A percentile compares a stretch with the other conserved stretches of the same genome.
Conservation (phyloP, 2,888 invertebrate genomes). For the Drosophila crucigera region DNA sequence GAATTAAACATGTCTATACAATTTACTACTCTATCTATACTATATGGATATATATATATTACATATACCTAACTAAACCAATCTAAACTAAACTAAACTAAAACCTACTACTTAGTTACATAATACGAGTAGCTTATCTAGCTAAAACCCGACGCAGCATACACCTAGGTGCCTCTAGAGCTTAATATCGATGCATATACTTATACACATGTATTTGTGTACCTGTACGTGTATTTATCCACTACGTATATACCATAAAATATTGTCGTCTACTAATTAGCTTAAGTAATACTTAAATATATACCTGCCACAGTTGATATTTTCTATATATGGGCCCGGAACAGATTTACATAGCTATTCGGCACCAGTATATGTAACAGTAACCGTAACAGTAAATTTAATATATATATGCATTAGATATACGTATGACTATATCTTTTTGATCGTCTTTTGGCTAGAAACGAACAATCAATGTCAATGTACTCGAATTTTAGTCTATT, state of each 20-base stretch:
- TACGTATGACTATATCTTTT: constrained; percentile 23
- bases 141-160: constrained; percentile 41
- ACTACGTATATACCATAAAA: constrained; percentile 31
- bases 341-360: constrained; percentile 37
- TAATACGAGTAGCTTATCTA: constrained; percentile 54
- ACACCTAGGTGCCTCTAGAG: constrained; percentile 46
- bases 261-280: constrained; percentile 48
- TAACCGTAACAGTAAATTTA: constrained; percentile 26
- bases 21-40: constrained; percentile 38
- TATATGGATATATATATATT: constrained; percentile 1
- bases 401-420: constrained; percentile 21
- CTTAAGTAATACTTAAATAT: constrained; percentile 41
- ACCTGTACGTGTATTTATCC: constrained; percentile 12
- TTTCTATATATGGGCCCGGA: constrained; percentile 31
- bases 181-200: constrained; percentile 19
- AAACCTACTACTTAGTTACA: constrained; percentile 51
- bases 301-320: constrained; percentile 12
- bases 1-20: constrained; percentile 28
- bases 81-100: constrained; percentile 39
- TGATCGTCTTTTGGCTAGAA: constrained; percentile 69
- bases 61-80: constrained; percentile 29
- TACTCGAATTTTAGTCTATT: constrained; percentile 85
- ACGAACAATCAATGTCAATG: constrained; percentile 69
- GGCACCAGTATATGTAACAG: constrained; percentile 32
- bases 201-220: constrained; percentile 13